Base-by-base conservation (phyloP, 2,888 invertebrate genomes). In the Halictus quadricinctus region DNA sequence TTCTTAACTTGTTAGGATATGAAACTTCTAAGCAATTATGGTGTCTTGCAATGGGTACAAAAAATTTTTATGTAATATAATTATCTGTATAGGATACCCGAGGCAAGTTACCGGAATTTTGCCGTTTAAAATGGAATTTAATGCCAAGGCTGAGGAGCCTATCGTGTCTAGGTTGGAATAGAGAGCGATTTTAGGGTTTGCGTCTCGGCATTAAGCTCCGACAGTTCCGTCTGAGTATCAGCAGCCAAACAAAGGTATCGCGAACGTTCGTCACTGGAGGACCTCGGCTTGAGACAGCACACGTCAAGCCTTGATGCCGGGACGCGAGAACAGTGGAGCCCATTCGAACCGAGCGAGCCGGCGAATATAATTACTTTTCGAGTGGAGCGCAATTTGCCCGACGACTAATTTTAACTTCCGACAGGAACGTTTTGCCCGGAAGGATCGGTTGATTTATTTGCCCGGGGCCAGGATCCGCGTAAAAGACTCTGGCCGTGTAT, bases 401-500 rank as follows among this genome's bases (percentile, higher is more conserved):
- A 75, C 85, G 80, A 80, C 84, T 85, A 85, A 85, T 84, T 85
- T 85, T 64, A 84, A 80, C 74, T 85, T 84, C 77, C 84, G 36
- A 76, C 76, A 77, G 80, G 75, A 78, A 84, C 76, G 77, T 84
- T 84, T 77, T 78, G 77, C 80, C 80, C 58, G 7, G 7, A 64
- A 75, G 85, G 84, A 75, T 74, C 75, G 85, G 13, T 77, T 85
- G 85, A 85, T 85, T 85, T 85, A 85, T 85, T 85, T 75, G 84
- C 80, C 25, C 46, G 69, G 13, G 70, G 13, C 12, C 12, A 70
- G 79, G 69, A 83, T 41, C 66, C 74, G 69, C 84, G 72, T 78
- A 84, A 80, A 85, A 84, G 85, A 75, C 80, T 77, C 43, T 21
- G 70, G 3, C 36, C 43, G 13, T 77, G 84, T 74, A 70, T 50